These are phyloP conservation scores for Dipodomys merriami DNA, from an alignment of 2,113 vertebrate species.

Conservation along the genomic window DNA sequence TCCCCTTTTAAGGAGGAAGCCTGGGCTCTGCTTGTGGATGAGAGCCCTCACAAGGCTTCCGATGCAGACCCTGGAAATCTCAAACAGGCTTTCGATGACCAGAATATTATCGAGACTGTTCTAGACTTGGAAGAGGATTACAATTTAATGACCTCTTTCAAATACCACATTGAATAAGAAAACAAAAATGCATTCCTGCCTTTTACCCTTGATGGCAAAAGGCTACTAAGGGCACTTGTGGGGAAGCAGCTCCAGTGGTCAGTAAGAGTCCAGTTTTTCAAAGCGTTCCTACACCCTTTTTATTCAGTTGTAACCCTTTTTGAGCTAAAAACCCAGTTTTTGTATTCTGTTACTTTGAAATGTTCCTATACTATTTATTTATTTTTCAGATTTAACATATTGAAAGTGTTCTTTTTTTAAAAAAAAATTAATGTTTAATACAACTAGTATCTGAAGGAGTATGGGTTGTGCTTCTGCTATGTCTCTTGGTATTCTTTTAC, in stretches of 20 bases:
- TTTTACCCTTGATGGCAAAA: neutral
- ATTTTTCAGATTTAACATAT: neutral
- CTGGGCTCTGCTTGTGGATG: conserved; percentile 68
- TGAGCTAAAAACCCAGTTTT: conserved; percentile 5
- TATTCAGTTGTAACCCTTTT: neutral
- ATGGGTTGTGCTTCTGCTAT: neutral
- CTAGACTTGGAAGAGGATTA: conserved; percentile 85
- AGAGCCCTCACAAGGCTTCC: conserved; percentile 60
- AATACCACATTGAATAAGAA: conserved; percentile 73
- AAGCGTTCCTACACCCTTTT: neutral
- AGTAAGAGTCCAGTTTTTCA: neutral
- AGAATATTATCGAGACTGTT: conserved; percentile 80
- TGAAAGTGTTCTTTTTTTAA: conserved; percentile 36
- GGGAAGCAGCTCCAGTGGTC: neutral
- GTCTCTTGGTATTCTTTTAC: conserved; percentile 46
- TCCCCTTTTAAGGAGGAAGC: conserved; percentile 68
- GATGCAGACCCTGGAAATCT: conserved; percentile 31
- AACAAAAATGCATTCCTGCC: neutral
- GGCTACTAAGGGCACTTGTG: neutral
- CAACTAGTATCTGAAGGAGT: neutral
- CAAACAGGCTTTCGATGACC: conserved; percentile 77
- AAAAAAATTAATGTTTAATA: conserved; percentile 38
- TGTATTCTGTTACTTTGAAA: conserved; percentile 57
- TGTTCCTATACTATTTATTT: conserved; percentile 52
- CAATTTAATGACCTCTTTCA: conserved; percentile 72